Base-by-base conservation (phyloP, 92 coral and sea anemone species). In the Palythoa grandis region DNA sequence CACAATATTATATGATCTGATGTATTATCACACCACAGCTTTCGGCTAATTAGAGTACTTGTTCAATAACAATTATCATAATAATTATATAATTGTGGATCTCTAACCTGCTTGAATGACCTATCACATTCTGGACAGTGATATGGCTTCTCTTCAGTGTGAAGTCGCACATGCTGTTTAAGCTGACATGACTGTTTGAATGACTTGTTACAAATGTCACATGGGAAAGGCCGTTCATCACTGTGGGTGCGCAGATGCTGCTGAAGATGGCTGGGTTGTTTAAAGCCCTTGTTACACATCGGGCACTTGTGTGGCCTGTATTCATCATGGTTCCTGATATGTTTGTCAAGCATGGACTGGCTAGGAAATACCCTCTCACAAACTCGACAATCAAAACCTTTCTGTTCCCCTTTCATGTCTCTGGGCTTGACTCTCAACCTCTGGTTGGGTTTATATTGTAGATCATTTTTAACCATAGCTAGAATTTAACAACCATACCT, bases 141-240 rank as follows among this genome's bases (percentile, higher is more conserved):
- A 43, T 97, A 97, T 1, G 99, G 99, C 29, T 95, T 94, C 73
- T 97, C 99, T 3, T 98, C 99, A n/a, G 99, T 97, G 91, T 97
- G 99, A 11, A 97, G 91, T 63, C 99, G 74, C 90, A 92, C 88
- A 70, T 97, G 99, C 78, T 97, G 99, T 52, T 97, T 97, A 22
- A 97, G 93, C 86, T 97, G 99, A 68, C 99, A 97, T 0, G 98
- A 94, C 87, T 97, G 99, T 82, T 97, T 95, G 88, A 97, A 97
- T 53, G 94, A 91, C 79, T 97, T 97, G 77, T 88, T 88, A 87
- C 99, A 97, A 17, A 97, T 94, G 50, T 95, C 98, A 52, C 99
- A 97, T n/a, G 92, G 82, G 79, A 93, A 97, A 40, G 96, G 98
- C 76, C 98, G 88, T 47, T 93, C 96, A 82, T 95, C 98, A 9